A percentile compares a stretch with the other conserved stretches of the same genome.
phyloP scores from a whole-genome alignment of 2,113 vertebrate genomes.

The Cheirogaleus medius region DNA sequence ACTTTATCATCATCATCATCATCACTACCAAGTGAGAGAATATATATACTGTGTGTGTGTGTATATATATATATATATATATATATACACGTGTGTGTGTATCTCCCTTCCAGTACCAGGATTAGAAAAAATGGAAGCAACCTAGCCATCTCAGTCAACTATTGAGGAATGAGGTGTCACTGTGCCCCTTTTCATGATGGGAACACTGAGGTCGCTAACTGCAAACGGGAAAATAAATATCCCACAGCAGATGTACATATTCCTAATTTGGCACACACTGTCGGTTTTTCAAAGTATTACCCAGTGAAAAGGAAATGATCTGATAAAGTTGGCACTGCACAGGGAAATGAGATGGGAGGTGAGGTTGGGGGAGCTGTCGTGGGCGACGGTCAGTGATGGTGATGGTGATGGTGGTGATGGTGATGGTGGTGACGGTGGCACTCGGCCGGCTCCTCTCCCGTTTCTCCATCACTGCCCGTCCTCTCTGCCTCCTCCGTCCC shows the following conservation, averaged over 20 bases:
- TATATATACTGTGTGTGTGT: not conserved
- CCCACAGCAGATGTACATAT: not conserved
- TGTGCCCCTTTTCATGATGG: not conserved
- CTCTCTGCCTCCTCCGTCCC: conserved; percentile 57
- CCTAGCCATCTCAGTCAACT: not conserved
- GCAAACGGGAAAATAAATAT: not conserved
- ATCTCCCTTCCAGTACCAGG: not conserved
- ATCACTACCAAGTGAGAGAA: not conserved
- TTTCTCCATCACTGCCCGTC: conserved; percentile 39
- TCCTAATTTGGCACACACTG: not conserved
- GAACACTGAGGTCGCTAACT: not conserved
- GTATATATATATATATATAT: not conserved
- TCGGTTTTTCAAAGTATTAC: not conserved
- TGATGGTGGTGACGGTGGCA: not conserved
- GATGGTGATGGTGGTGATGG: conserved; percentile 4
- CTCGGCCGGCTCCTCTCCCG: conserved; percentile 48
- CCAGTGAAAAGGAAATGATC: not conserved
- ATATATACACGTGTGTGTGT: too few species aligned
- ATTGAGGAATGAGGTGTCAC: accelerated
- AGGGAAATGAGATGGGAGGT: not conserved
- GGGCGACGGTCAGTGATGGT: conserved; percentile 11
- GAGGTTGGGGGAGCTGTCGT: not conserved
- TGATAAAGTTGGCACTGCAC: not conserved
- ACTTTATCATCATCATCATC: not conserved
- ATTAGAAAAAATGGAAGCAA: not conserved